Evolutionary conservation across 2,113 vertebrate species (phyloP).

Genomic region (Oreochromis aureus): DNA sequence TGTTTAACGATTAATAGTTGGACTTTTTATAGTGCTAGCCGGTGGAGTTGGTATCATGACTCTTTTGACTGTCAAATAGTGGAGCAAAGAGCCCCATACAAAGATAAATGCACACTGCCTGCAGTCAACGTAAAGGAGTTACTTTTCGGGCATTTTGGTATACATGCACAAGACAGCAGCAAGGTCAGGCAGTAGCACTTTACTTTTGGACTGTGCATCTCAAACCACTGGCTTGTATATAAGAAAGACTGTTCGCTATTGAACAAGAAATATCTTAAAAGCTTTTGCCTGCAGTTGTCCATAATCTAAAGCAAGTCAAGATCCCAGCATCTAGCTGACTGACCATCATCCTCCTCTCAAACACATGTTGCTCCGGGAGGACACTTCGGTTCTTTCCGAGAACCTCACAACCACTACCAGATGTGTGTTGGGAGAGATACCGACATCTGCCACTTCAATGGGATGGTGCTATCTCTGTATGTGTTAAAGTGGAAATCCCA

Average conservation of each 20-base stretch:
- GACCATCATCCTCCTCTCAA: not conserved
- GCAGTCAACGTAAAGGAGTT: not conserved
- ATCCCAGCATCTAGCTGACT: not conserved
- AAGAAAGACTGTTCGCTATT: not conserved
- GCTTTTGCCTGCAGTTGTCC: not conserved
- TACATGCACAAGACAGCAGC: not conserved
- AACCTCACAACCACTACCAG: not conserved
- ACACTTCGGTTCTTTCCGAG: not conserved
- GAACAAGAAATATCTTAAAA: not conserved
- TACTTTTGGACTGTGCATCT: not conserved
- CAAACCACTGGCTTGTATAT: not conserved
- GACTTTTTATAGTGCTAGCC: not conserved
- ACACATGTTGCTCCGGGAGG: not conserved
- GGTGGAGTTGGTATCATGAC: not conserved
- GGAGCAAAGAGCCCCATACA: not conserved
- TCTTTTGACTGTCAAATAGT: not conserved
- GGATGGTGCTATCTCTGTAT: not conserved
- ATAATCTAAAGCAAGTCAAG: not conserved
- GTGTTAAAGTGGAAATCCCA: not conserved
- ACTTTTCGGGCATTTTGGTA: not conserved
- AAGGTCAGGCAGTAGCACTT: fast-evolving
- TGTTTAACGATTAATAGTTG: not conserved
- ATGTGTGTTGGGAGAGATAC: not conserved
- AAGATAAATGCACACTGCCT: not conserved
- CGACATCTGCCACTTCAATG: not conserved